Percentiles rank a stretch among this genome's conserved stretches.
These are phyloP conservation scores for Cyclophora albipunctata DNA, from an alignment of 2,888 invertebrate species.

Conservation along the genomic window DNA sequence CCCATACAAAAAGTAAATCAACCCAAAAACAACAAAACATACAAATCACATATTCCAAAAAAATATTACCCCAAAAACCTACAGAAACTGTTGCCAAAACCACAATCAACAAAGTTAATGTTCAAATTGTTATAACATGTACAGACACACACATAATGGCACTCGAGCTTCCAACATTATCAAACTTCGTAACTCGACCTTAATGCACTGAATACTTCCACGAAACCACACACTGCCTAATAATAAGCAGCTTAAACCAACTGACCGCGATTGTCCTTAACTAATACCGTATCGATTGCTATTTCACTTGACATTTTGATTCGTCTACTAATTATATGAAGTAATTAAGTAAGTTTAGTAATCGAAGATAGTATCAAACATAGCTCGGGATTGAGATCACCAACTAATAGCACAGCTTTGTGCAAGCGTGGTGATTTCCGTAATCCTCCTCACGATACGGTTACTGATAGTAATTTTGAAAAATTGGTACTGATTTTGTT, in stretches of 20 bases:
- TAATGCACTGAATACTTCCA: conserved; percentile 24
- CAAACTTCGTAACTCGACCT: conserved; percentile 37
- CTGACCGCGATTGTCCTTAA: conserved; percentile 26
- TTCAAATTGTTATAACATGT: conserved; percentile 15
- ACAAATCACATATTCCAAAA: too few species aligned
- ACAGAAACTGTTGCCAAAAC: too few species aligned
- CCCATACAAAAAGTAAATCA: too few species aligned
- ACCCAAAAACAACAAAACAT: too few species aligned
- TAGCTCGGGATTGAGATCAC: too few species aligned
- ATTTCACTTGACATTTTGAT: conserved; percentile 10
- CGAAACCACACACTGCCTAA: conserved; percentile 40
- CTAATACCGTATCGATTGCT: conserved; percentile 23
- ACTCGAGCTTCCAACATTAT: conserved; percentile 6
- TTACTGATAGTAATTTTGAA: too few species aligned
- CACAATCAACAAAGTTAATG: conserved; percentile 3
- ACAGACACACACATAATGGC: conserved; percentile 11
- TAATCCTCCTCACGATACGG: too few species aligned
- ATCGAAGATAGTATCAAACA: not conserved
- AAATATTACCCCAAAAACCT: too few species aligned
- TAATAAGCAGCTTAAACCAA: conserved; percentile 37
- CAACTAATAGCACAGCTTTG: too few species aligned
- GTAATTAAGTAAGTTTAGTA: not conserved
- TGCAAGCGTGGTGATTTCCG: too few species aligned
- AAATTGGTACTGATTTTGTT: too few species aligned
- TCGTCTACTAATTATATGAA: conserved; percentile 6